These are phyloP conservation scores for Cryptophagus acutangulus DNA, from an alignment of 2,888 invertebrate species.

Conservation along the genomic window DNA sequence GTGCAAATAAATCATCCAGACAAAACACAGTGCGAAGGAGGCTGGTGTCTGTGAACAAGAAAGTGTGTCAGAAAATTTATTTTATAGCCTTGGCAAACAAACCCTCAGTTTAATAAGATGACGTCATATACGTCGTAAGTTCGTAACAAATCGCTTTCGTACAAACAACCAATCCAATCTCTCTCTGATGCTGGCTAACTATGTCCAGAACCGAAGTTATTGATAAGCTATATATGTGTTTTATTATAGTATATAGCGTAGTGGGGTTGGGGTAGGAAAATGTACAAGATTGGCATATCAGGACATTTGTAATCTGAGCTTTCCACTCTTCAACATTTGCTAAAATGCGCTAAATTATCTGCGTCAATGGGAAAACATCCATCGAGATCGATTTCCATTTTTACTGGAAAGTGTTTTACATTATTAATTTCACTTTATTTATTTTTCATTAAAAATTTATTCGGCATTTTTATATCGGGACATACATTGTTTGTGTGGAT, in stretches of 20 bases:
- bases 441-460: too few relatives aligned
- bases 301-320: constrained; percentile 13
- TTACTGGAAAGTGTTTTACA: too few relatives aligned
- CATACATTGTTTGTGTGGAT: too few relatives aligned
- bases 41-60: constrained; percentile 37
- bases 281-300: constrained; percentile 13
- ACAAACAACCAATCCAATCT: constrained; percentile 38
- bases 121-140: constrained; percentile 40
- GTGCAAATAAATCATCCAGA: constrained; percentile 42
- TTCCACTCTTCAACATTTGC: constrained; percentile 18
- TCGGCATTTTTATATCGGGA: too few relatives aligned
- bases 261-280: background rate
- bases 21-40: constrained; percentile 41
- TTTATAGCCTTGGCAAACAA: constrained; percentile 44
- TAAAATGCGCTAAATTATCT: constrained; percentile 5
- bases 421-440: too few relatives aligned
- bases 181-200: constrained; percentile 27
- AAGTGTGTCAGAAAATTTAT: constrained; percentile 44
- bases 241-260: background rate
- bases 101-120: constrained; percentile 43
- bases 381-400: too few relatives aligned
- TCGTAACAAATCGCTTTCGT: constrained; percentile 37
- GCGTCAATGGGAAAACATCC: too few relatives aligned
- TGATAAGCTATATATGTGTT: constrained; percentile 21
- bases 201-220: constrained; percentile 29